Percentiles rank a stretch among this genome's conserved stretches.
Conservation (phyloP, 2,113 vertebrate species). For the Dasypus novemcinctus region DNA sequence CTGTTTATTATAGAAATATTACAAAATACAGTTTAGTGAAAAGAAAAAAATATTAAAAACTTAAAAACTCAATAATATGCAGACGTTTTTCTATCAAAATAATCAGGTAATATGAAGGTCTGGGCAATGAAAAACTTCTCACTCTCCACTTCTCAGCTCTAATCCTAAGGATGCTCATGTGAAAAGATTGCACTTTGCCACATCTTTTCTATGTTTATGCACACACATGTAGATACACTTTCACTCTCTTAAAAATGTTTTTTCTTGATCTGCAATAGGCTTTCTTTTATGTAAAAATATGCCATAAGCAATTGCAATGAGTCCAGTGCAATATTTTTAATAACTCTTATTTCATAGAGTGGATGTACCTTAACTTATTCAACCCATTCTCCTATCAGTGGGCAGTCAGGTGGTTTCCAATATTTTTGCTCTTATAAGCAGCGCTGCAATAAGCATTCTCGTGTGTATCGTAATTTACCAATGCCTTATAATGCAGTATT, state of each 20-base stretch:
- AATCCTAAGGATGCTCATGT: background rate
- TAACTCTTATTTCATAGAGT: background rate
- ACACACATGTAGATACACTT: background rate
- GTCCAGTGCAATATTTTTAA: background rate
- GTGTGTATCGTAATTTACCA: background rate
- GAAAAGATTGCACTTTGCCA: background rate
- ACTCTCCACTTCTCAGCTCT: background rate
- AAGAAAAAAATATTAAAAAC: background rate
- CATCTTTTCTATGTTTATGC: rapidly evolving
- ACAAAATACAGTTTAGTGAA: conserved; percentile 3
- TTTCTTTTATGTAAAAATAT: background rate
- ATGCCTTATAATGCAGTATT: background rate
- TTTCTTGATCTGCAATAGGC: background rate
- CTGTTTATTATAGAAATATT: conserved; percentile 13
- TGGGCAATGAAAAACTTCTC: background rate
- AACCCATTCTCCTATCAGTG: background rate
- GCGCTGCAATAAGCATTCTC: background rate
- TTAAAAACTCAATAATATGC: background rate
- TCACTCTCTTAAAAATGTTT: background rate
- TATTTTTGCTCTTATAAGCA: background rate
- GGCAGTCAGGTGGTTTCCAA: background rate
- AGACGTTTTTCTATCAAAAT: background rate
- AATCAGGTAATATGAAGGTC: background rate
- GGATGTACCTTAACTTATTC: background rate
- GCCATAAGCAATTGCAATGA: background rate